These are phyloP conservation scores for Pogonomyrmex californicus DNA, from an alignment of 1,140 invertebrate genomes.

Conservation along the genomic window DNA sequence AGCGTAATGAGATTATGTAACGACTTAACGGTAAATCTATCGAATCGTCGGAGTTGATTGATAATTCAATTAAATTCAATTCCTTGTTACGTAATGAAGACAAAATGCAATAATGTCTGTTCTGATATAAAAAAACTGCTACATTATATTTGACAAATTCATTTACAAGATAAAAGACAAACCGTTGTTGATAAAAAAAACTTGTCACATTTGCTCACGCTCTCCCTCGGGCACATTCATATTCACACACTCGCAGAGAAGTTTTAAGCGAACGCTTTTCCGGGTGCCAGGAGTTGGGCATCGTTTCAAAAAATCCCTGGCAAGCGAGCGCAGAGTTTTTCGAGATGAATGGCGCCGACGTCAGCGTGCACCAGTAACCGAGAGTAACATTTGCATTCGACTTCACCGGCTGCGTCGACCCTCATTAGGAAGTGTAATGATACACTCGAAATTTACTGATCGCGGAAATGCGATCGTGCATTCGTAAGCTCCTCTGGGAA, in stretches of 20 bases:
- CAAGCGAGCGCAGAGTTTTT: neutral
- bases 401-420: neutral
- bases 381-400: neutral
- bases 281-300: neutral
- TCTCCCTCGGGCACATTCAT: constrained; percentile 1
- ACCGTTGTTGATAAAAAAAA: neutral
- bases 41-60: constrained; percentile 14
- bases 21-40: neutral
- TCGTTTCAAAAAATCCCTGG: constrained; percentile 19
- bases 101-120: neutral
- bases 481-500: neutral
- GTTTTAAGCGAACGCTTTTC: constrained; percentile 33
- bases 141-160: neutral
- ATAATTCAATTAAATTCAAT: constrained; percentile 10
- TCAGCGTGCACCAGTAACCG: neutral
- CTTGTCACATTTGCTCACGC: constrained; percentile 22
- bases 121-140: neutral
- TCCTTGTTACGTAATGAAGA: constrained; percentile 1
- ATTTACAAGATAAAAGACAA: neutral
- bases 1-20: constrained; percentile 25
- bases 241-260: constrained; percentile 15
- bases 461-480: constrained; percentile 27
- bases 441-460: constrained; percentile 35
- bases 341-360: constrained; percentile 35
- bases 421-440: constrained; percentile 40